Evolutionary conservation across 35 echinoderm and acorn worm genomes (phyloP).

Genomic region (Ophioderma brevispina): DNA sequence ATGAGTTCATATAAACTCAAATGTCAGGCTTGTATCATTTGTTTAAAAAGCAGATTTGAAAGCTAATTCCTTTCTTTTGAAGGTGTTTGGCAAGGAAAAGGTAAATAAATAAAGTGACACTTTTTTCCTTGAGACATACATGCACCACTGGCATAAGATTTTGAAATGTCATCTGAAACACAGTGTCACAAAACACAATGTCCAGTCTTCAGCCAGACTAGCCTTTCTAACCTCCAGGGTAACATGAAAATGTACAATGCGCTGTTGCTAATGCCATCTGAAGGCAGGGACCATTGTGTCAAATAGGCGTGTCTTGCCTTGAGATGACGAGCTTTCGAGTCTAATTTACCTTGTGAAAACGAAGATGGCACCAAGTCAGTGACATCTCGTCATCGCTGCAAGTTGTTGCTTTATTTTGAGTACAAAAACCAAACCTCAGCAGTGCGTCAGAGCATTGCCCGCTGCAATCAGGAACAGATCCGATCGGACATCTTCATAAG

Average conservation of each 20-base stretch:
- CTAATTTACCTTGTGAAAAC: neutral
- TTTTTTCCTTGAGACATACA: neutral
- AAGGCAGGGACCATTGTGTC: constrained; percentile 1
- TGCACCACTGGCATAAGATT: neutral
- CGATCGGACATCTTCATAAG: neutral
- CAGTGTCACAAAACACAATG: no score
- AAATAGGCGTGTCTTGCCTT: neutral
- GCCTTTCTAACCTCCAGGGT: neutral
- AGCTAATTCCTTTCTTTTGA: no score
- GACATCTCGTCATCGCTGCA: neutral
- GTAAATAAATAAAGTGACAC: no score
- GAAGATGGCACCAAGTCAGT: neutral
- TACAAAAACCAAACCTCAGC: neutral
- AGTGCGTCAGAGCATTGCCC: neutral
- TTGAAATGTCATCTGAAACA: no score
- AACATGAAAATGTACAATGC: neutral
- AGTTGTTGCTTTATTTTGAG: neutral
- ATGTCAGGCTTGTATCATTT: neutral
- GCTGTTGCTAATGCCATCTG: neutral
- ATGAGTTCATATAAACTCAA: neutral
- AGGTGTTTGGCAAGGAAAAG: no score
- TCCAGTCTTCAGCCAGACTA: constrained; percentile 5
- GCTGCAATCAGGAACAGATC: neutral
- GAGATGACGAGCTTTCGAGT: neutral
- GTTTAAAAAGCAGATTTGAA: no score